These are phyloP conservation scores for Beroe forskalii DNA, from an alignment of 37 sponge, comb jelly and placozoan species.

Conservation along the genomic window DNA sequence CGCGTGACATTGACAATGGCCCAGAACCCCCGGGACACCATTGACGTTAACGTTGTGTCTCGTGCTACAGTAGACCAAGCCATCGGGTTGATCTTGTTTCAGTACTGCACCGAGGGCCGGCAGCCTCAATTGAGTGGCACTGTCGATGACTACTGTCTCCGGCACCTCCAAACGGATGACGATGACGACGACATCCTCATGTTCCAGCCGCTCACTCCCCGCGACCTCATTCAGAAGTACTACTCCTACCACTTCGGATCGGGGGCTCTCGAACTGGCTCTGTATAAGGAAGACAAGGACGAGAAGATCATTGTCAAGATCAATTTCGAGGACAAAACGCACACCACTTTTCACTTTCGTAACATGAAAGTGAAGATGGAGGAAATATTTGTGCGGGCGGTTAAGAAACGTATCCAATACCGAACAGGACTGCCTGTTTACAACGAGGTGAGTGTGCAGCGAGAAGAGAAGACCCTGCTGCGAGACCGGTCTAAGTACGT, in stretches of 20 bases:
- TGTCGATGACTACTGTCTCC: constrained; percentile 51
- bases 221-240: constrained; percentile 46
- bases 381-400: constrained; percentile 15
- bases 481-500: not conserved
- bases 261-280: constrained; percentile 12
- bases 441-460: not conserved
- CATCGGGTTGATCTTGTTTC: constrained; percentile 44
- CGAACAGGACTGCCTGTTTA: not conserved
- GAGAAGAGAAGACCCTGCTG: constrained; percentile 35
- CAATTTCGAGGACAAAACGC: constrained; percentile 46
- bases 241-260: constrained; percentile 26
- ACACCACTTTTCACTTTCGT: constrained; percentile 42
- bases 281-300: constrained; percentile 56
- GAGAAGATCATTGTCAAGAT: constrained; percentile 62
- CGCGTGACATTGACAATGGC: constrained; percentile 21
- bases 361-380: constrained; percentile 52
- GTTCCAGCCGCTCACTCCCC: constrained; percentile 36
- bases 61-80: constrained; percentile 45
- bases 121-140: constrained; percentile 15
- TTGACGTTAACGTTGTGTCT: constrained; percentile 27
- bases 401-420: constrained; percentile 44
- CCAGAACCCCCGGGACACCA: constrained; percentile 7
- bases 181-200: constrained; percentile 45
- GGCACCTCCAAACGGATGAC: constrained; percentile 37
- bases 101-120: constrained; percentile 55